A percentile compares a stretch with the other conserved stretches of the same genome.
Evolutionary conservation across 35 echinoderm and acorn worm species (phyloP).

Genomic region (Antedon bifida): DNA sequence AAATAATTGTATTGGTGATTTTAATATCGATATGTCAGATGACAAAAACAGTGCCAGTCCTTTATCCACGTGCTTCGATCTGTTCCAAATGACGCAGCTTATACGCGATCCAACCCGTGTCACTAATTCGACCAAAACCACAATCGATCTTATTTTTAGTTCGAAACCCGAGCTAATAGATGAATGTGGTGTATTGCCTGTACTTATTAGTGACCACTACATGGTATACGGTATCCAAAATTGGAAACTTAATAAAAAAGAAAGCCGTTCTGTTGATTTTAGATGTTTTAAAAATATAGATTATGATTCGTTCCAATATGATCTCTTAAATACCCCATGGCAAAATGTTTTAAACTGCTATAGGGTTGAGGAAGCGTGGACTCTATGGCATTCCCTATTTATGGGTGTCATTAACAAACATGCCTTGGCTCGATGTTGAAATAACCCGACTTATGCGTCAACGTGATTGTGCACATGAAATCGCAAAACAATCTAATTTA

Average conservation of each 20-base stretch:
- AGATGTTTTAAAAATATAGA: background rate
- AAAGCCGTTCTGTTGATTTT: background rate
- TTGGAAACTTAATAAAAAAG: background rate
- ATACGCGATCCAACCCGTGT: background rate
- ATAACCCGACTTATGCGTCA: too few relatives aligned
- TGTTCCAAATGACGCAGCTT: background rate
- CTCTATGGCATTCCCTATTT: background rate
- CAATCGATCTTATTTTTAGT: conserved; percentile 4
- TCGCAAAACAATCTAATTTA: too few relatives aligned
- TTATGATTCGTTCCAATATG: background rate
- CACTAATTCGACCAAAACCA: background rate
- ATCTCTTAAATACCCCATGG: background rate
- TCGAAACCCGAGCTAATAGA: background rate
- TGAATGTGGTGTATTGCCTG: background rate
- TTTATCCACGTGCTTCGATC: background rate
- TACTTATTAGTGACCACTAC: background rate
- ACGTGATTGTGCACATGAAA: too few relatives aligned
- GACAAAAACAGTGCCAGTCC: background rate
- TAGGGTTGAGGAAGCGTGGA: background rate
- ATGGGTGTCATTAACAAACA: background rate
- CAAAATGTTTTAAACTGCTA: background rate
- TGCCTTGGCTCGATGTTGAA: too few relatives aligned
- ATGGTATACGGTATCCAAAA: background rate
- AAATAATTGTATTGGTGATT: conserved; percentile 8
- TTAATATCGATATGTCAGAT: conserved; percentile 2